A percentile compares a stretch with the other conserved stretches of the same genome.
phyloP scores from a whole-genome alignment of 1,140 invertebrate genomes.

The Campoletis sonorensis region DNA sequence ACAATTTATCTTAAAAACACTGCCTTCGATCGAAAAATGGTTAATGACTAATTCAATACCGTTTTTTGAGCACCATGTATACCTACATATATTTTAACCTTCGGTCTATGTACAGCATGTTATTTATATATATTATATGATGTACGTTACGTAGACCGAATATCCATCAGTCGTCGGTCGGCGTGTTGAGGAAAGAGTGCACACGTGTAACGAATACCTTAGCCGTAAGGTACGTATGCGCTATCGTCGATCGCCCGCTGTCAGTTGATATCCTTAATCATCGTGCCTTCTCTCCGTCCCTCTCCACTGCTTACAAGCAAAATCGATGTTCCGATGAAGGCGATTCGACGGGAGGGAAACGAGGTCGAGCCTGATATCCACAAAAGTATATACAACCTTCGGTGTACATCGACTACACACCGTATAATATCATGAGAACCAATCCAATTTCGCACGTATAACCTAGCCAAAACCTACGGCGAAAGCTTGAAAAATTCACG shows the following conservation, averaged over 20 bases:
- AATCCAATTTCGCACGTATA: conserved; percentile 35
- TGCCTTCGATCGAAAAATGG: too few relatives aligned
- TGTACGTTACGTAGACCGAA: conserved; percentile 25
- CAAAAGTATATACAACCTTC: neutral
- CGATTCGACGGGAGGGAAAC: conserved; percentile 12
- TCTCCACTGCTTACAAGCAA: conserved; percentile 7
- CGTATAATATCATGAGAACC: neutral
- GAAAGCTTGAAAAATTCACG: neutral
- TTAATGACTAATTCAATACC: too few relatives aligned
- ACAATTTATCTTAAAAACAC: too few relatives aligned
- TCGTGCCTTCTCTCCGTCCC: conserved; percentile 42
- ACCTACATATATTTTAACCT: too few relatives aligned
- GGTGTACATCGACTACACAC: neutral
- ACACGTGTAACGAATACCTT: conserved; percentile 60
- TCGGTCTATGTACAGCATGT: too few relatives aligned
- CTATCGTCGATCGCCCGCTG: conserved; percentile 46
- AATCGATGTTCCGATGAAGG: conserved; percentile 43
- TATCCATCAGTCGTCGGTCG: conserved; percentile 14
- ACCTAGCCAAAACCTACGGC: conserved; percentile 4
- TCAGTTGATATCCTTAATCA: conserved; percentile 58
- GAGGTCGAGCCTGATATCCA: conserved; percentile 25
- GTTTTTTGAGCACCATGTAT: too few relatives aligned
- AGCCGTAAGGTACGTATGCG: conserved; percentile 39
- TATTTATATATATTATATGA: neutral
- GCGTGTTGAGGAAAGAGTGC: conserved; percentile 40